These are phyloP conservation scores for Sericinus montela DNA, from an alignment of 2,888 invertebrate genomes.

Conservation along the genomic window DNA sequence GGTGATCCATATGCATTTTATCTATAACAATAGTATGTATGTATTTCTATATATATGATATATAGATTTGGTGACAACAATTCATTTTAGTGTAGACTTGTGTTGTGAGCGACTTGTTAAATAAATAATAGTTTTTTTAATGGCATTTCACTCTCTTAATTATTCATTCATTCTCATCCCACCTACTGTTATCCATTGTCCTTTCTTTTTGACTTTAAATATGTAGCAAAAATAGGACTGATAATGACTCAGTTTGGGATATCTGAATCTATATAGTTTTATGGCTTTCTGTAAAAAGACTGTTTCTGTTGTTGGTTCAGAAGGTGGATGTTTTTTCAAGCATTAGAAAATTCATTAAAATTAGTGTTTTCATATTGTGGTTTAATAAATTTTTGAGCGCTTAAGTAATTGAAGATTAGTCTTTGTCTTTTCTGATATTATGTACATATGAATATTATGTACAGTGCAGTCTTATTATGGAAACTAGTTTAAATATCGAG, in stretches of 20 bases:
- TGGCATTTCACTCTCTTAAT: constrained; percentile 59
- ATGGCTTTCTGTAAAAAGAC: too few relatives aligned
- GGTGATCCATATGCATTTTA: constrained; percentile 56
- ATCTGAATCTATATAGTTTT: constrained; percentile 12
- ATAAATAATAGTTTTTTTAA: constrained; percentile 74
- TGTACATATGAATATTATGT: too few relatives aligned
- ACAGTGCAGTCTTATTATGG: too few relatives aligned
- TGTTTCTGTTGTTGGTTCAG: too few relatives aligned
- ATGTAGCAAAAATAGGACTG: neutral
- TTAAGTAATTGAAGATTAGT: too few relatives aligned
- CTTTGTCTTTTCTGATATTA: too few relatives aligned
- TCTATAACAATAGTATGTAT: constrained; percentile 38
- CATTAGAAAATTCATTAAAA: too few relatives aligned
- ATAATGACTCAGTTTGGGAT: constrained; percentile 18
- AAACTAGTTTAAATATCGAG: too few relatives aligned
- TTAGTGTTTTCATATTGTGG: too few relatives aligned
- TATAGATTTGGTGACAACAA: constrained; percentile 47
- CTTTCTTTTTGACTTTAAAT: constrained; percentile 29
- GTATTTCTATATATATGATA: constrained; percentile 52
- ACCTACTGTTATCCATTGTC: constrained; percentile 48
- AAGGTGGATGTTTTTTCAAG: too few relatives aligned
- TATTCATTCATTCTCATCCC: constrained; percentile 41
- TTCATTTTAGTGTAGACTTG: constrained; percentile 64
- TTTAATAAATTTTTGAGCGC: too few relatives aligned
- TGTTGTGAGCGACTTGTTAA: constrained; percentile 65